Conservation (phyloP, 2,113 vertebrate genomes). For the Corydoras maculifer region DNA sequence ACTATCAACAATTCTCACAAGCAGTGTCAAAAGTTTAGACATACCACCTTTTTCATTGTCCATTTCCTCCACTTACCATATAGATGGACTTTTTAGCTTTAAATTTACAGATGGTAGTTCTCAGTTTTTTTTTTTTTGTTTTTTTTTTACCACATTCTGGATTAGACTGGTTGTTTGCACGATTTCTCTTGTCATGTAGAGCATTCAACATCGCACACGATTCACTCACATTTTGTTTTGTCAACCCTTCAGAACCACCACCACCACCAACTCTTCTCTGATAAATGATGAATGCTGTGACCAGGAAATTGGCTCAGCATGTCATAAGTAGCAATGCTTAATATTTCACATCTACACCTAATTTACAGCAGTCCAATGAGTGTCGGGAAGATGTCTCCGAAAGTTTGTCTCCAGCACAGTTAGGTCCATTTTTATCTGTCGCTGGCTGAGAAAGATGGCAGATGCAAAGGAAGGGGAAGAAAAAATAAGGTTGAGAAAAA, state of each 20-base stretch:
- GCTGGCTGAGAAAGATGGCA: slow-evolving; percentile 58
- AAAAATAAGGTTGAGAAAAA: slow-evolving; percentile 47
- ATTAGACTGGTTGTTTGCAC: too few species aligned
- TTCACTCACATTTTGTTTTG: neutral
- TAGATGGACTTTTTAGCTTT: too few species aligned
- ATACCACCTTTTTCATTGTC: too few species aligned
- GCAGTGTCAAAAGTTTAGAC: too few species aligned
- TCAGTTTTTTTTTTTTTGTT: too few species aligned
- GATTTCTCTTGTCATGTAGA: too few species aligned
- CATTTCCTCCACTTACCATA: too few species aligned
- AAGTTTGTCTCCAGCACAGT: slow-evolving; percentile 43
- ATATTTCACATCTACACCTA: neutral
- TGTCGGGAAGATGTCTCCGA: slow-evolving; percentile 37
- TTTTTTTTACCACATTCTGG: too few species aligned
- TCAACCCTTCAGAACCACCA: neutral
- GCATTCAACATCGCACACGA: neutral
- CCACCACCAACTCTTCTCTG: neutral
- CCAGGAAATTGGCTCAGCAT: neutral
- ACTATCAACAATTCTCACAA: too few species aligned
- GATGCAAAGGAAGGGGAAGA: slow-evolving; percentile 34
- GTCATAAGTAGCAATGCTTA: neutral
- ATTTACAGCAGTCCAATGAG: slow-evolving; percentile 19
- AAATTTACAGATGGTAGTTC: too few species aligned
- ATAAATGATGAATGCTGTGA: neutral
- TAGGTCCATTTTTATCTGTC: slow-evolving; percentile 53